Evolutionary conservation across 2,113 vertebrate genomes (phyloP), one percentile per base, ranked within the genome.

Genomic region (Sinocyclocheilus anshuiensis): DNA sequence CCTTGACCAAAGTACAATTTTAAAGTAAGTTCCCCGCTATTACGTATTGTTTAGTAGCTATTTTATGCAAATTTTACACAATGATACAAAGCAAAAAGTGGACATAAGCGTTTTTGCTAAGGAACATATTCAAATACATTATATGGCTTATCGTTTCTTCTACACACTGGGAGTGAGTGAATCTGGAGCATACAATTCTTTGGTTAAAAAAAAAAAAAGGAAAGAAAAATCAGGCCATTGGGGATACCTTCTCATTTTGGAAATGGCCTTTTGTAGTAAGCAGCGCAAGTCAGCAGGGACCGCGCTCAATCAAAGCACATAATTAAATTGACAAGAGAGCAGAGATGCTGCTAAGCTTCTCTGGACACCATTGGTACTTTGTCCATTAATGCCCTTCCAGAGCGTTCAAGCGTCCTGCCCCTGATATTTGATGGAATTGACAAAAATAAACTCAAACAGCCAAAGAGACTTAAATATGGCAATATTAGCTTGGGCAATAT

Each of bases 381-480:
- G 72, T 63, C 84, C 78, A 84, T 33, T 77, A 63, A 72, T 45
- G 67, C 29, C 53, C 50, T 76, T 75, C 55, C 63, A 39, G 39
- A 80, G 48, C 29, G 22, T 63, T 80, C 81, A 83, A 65, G 22
- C 7, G 20, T 86, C 76, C 48, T 20, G 86, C 48, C 11, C 36
- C 65, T 90, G 89, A 91, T 90, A 92, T 92, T 89, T 89, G 87
- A 90, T 90, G 90, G 57, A 65, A 92, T 89, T 87, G 88, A 91
- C 90, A 90, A 36, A 61, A 91, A 84, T 78, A 79, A 77, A 77
- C 86, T 65, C n/a, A 81, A 86, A 84, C 86, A 90, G 69, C 77
- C 86, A 81, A 53, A 22, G 81, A 91, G 91, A 92, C 93, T 94
- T 89, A 89, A 93, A 89, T 89, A 92, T 89, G 86, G 87, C 76